Evolutionary conservation across 1,140 invertebrate species (phyloP), one percentile per base, ranked within the genome.

Genomic region (Catajapyx aquilonaris): DNA sequence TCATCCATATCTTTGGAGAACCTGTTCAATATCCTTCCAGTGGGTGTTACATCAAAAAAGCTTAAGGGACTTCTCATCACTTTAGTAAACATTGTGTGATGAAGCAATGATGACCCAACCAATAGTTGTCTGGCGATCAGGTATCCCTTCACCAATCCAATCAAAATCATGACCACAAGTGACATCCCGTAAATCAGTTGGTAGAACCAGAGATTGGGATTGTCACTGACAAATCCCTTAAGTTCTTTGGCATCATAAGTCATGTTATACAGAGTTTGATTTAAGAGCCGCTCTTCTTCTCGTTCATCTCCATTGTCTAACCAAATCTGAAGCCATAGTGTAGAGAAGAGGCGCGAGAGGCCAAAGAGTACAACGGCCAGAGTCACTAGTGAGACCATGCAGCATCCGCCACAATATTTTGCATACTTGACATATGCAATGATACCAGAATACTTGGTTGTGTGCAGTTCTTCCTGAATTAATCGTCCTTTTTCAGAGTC

Each of bases 1-100:
- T 62, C 50, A 41, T 53, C 50, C 42, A 53, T 42, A 34, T 53
- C 51, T 30, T 47, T 46, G 10, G 50, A 52, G 41, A 53, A 53
- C 20, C 51, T 39, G 35, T 64, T 64, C 16, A 64, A 41, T 11
- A 64, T 55, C 36, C 61, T 42, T 5, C 61, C 61, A 13, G 56
- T 31, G 3, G 61, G 63, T 20, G 59, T 64, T n/a, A 47, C 49
- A 33, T 64, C 62, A 45, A 64, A 65, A 46, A 64, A 65, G 5
- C 43, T 45, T 52, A 63, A 57, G 5, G 60, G 53, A 23, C 52
- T 52, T 7, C 44, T 40, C 28, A 65, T 38, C 16, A 63, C 40
- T 37, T 46, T 38, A n/a, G n/a, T 35, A 38, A 53, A 42, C 48
- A 49, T 49, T 39, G 44, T 23, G 37, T 42, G 21, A 44, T 52